Conservation (phyloP, 35 echinoderm and acorn worm species). For the Apostichopus parvimensis region DNA sequence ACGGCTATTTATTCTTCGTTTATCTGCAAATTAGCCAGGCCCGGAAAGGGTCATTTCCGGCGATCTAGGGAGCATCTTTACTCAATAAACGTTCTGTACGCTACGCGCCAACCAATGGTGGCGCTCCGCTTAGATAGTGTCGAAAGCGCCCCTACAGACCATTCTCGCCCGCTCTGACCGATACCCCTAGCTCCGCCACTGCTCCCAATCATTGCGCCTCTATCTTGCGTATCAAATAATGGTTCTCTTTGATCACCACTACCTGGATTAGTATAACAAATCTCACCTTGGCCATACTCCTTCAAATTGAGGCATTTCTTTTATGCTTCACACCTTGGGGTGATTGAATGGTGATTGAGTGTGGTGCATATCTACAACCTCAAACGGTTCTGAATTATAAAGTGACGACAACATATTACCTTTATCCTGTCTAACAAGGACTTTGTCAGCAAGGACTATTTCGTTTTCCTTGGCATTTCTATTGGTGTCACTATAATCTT, state of each 20-base stretch:
- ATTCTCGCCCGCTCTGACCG: too few relatives aligned
- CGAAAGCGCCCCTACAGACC: too few relatives aligned
- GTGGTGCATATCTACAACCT: slow-evolving; percentile 49
- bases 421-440: not conserved
- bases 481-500: slow-evolving; percentile 34
- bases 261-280: not conserved
- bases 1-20: too few relatives aligned
- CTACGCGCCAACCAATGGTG: too few relatives aligned
- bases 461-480: slow-evolving; percentile 42
- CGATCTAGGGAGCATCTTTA: too few relatives aligned
- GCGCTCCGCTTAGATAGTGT: too few relatives aligned
- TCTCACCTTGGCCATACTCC: slow-evolving; percentile 5
- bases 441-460: slow-evolving; percentile 32
- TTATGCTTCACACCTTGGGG: slow-evolving; percentile 62
- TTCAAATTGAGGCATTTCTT: slow-evolving; percentile 58
- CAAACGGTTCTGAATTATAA: slow-evolving; percentile 49
- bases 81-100: too few relatives aligned
- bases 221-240: not conserved
- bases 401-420: not conserved
- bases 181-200: too few relatives aligned
- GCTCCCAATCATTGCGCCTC: not conserved
- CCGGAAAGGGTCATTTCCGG: too few relatives aligned
- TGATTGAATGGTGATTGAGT: slow-evolving; percentile 45
- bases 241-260: not conserved
- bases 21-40: too few relatives aligned